Percentiles rank a stretch among this genome's conserved stretches.
phyloP scores from a whole-genome alignment of 2,888 invertebrate species.

The Dolichomitus sp. region DNA sequence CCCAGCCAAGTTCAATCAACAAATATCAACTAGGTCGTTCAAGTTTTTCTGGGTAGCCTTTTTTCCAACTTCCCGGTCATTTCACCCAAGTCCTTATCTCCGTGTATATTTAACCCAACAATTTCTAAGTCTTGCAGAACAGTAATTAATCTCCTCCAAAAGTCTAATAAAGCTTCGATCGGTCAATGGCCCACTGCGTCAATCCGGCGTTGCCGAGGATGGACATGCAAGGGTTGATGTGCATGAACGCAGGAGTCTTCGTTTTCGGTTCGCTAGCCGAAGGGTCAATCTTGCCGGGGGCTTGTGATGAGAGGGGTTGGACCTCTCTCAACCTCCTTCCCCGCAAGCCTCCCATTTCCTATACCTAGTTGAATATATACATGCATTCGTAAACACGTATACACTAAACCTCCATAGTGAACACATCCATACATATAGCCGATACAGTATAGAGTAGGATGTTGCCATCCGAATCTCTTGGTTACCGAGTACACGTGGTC shows the following conservation, averaged over 20 bases:
- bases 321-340: constrained; percentile 17
- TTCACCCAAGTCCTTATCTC: too few species aligned
- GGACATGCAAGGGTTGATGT: constrained; percentile 5
- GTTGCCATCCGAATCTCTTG: constrained; percentile 58
- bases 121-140: too few species aligned
- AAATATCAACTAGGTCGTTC: too few species aligned
- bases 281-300: constrained; percentile 60
- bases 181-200: constrained; percentile 32
- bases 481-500: constrained; percentile 72
- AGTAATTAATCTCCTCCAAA: not conserved
- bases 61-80: too few species aligned
- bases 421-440: not conserved
- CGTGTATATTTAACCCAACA: too few species aligned
- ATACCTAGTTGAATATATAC: constrained; percentile 3
- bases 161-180: not conserved
- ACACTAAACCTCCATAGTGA: not conserved
- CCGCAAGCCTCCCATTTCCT: not conserved
- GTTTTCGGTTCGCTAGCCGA: constrained; percentile 52
- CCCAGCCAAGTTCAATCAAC: too few species aligned
- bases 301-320: constrained; percentile 34
- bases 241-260: constrained; percentile 31
- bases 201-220: not conserved
- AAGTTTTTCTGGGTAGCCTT: too few species aligned
- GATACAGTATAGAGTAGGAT: constrained; percentile 27
- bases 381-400: constrained; percentile 10